Evolutionary conservation across 2,113 vertebrate genomes (phyloP), one percentile per base, ranked within the genome.

Genomic region (Thryonomys swinderianus): DNA sequence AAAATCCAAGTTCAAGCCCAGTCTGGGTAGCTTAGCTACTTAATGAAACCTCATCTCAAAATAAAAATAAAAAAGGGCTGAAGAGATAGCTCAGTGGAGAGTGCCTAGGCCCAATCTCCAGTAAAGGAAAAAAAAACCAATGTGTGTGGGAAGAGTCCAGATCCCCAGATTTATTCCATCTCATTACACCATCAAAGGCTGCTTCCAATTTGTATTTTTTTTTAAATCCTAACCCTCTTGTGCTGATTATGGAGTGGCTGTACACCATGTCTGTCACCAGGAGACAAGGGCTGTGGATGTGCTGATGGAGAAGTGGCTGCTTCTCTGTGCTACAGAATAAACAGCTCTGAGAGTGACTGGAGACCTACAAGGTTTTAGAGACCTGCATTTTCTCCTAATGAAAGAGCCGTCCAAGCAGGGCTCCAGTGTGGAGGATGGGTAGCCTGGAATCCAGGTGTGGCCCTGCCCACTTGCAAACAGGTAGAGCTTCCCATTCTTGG

Each of bases 151-250:
- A 30, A 71, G 53, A 66, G 48, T 64, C 45, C 8, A 0, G 3
- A 64, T 45, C 40, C n/a, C 42, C 37, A 27, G 81, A 62, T 51
- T 53, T 48, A 48, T 59, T 40, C 71, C 30, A 21, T 67, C 71
- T 91, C 90, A 37, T 55, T 32, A 71, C 21, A 17, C 55, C 90
- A 78, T 79, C 74, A 91, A 85, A 71, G 61, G 20, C 55, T 40
- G 66, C 59, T 67, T 85, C 87, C 74, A 45, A 53, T 83, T 34
- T 69, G 25, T 83, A 32, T n/a, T n/a, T 55, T 64, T 95, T 89
- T 30, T 6, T n/a, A 62, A 84, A 3, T 14, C 66, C 55, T 17
- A 91, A 79, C n/a, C 74, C 51, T 51, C 51, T 84, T 37, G 71
- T n/a, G 16, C 37, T 64, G 83, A 64, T 78, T 66, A 32, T 21